Percentiles rank a stretch among this genome's conserved stretches.
Conservation (phyloP, 2,888 invertebrate species). For the Neoitamus cyanurus region DNA sequence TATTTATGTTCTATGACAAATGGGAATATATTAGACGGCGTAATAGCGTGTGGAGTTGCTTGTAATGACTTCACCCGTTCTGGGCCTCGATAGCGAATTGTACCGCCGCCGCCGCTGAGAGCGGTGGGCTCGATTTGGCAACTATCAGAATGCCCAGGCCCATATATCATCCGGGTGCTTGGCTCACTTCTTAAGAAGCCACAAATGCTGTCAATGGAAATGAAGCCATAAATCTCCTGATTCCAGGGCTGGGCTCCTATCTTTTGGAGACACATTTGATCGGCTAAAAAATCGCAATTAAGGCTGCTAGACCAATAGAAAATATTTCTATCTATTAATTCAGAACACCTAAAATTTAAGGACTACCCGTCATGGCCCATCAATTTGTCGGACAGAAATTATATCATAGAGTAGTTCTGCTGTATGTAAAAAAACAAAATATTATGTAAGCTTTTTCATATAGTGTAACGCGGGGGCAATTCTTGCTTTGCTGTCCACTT, state of each 20-base stretch:
- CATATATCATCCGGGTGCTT: not conserved
- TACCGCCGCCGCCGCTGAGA: not conserved
- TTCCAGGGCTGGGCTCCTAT: not conserved
- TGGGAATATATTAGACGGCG: conserved; percentile 47
- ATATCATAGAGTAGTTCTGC: no score
- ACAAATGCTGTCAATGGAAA: not conserved
- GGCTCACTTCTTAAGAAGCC: conserved; percentile 2
- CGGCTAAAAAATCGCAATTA: not conserved
- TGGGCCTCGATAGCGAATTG: not conserved
- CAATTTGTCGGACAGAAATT: no score
- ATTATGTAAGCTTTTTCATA: no score
- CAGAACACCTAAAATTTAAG: no score
- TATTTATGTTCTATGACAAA: conserved; percentile 50
- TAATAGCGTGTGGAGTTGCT: conserved; percentile 29
- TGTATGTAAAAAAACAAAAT: no score
- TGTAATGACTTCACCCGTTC: conserved; percentile 30
- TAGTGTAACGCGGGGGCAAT: no score
- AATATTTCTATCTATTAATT: no score
- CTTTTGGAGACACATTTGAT: not conserved
- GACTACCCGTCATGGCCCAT: no score
- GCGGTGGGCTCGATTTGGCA: not conserved
- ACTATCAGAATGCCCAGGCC: not conserved
- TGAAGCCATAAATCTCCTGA: conserved; percentile 2
- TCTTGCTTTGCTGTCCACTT: no score
- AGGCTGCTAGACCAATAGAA: no score